These are phyloP conservation scores for Cistogaster globosa DNA, from an alignment of 2,888 invertebrate genomes.

Conservation along the genomic window DNA sequence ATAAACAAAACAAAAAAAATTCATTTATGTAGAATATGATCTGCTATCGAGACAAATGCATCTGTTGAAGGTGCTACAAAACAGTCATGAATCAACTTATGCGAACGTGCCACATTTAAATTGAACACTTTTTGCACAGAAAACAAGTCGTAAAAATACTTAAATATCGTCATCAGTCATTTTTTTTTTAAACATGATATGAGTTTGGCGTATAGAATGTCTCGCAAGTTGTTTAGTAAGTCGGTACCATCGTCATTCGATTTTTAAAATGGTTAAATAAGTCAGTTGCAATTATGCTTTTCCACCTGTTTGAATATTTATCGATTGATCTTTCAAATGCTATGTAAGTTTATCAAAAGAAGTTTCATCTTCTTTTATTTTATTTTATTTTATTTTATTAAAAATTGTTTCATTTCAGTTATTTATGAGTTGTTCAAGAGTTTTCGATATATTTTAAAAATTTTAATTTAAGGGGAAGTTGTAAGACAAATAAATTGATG, in stretches of 20 bases:
- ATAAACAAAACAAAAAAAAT: neutral
- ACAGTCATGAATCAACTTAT: slow-evolving; percentile 64
- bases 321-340: slow-evolving; percentile 70
- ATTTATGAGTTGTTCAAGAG: slow-evolving; percentile 34
- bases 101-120: slow-evolving; percentile 71
- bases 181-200: slow-evolving; percentile 45
- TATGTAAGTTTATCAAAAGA: slow-evolving; percentile 69
- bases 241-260: neutral
- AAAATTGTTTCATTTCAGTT: slow-evolving; percentile 48
- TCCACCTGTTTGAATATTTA: slow-evolving; percentile 78
- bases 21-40: neutral
- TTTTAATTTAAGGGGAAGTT: neutral
- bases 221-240: neutral
- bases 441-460: neutral
- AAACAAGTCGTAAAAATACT: slow-evolving; percentile 26
- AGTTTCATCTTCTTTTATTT: slow-evolving; percentile 18
- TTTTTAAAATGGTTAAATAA: slow-evolving; percentile 47
- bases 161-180: slow-evolving; percentile 58
- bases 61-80: slow-evolving; percentile 70
- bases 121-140: slow-evolving; percentile 28
- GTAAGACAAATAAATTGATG: neutral
- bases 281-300: slow-evolving; percentile 76
- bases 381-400: slow-evolving; percentile 27
- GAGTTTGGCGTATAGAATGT: slow-evolving; percentile 9
- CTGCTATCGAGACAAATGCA: slow-evolving; percentile 58